Evolutionary conservation across 2,797 vertebrate species (phyloP).

Genomic region (Paedocypris micromegethes): DNA sequence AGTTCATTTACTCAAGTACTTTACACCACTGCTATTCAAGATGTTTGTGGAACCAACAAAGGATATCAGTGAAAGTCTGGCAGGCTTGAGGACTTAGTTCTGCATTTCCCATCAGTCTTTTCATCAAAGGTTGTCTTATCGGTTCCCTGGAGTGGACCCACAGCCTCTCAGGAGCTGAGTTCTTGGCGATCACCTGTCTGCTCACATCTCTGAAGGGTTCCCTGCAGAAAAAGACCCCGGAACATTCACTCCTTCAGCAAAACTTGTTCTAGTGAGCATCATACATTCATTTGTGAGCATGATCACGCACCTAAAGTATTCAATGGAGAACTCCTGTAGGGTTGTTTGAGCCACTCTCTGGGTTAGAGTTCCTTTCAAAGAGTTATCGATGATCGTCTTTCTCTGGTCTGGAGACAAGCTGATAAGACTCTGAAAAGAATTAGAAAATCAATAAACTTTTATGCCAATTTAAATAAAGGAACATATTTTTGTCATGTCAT

Average conservation of each 20-base stretch:
- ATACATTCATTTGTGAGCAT: no score
- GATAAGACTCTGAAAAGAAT: constrained; percentile 66
- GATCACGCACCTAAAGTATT: constrained; percentile 81
- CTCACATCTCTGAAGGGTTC: constrained; percentile 77
- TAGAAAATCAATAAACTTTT: neutral
- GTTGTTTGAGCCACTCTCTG: constrained; percentile 71
- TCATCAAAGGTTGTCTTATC: constrained; percentile 83
- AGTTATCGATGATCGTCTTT: constrained; percentile 68
- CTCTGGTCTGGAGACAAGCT: constrained; percentile 87
- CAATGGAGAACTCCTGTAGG: constrained; percentile 83
- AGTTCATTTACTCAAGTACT: no score
- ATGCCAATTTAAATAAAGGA: neutral
- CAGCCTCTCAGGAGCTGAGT: constrained; percentile 69
- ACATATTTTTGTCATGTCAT: neutral
- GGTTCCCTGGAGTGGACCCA: constrained; percentile 87
- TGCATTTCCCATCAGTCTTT: constrained; percentile 64
- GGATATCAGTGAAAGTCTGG: constrained; percentile 92
- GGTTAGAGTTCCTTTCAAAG: constrained; percentile 55
- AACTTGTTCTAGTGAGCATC: neutral
- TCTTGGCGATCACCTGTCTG: constrained; percentile 77
- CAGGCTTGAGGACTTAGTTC: constrained; percentile 81
- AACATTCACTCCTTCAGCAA: neutral
- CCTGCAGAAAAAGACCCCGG: constrained; percentile 34
- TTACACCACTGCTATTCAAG: no score
- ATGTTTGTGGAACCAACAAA: constrained; percentile 47